Evolutionary conservation across 30 jellyfish, hydroid and myxozoan species (phyloP).

Genomic region (Pseudorhiza aurosa): DNA sequence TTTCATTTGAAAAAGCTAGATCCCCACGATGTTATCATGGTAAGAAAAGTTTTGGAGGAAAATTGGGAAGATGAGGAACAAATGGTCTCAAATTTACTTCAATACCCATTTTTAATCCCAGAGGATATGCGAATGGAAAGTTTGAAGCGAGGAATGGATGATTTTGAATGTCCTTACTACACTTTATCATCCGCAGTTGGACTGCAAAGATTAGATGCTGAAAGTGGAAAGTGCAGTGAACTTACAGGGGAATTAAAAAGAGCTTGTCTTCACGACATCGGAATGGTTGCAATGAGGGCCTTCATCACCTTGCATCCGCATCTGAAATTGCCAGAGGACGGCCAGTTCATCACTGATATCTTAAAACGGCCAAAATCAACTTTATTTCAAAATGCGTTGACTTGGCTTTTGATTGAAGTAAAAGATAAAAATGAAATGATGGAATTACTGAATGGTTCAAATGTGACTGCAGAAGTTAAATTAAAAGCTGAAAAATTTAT

Average conservation of each 20-base stretch:
- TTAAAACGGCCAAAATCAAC: slow-evolving; percentile 70
- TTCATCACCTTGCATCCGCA: slow-evolving; percentile 69
- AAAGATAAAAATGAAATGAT: slow-evolving; percentile 54
- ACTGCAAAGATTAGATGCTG: slow-evolving; percentile 56
- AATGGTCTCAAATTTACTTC: slow-evolving; percentile 84
- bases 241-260: slow-evolving; percentile 28
- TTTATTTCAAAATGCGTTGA: slow-evolving; percentile 63
- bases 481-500: slow-evolving; percentile 50
- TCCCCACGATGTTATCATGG: slow-evolving; percentile 60
- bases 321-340: slow-evolving; percentile 67
- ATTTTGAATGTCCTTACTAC: slow-evolving; percentile 76
- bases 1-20: slow-evolving; percentile 28
- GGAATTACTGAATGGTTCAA: slow-evolving; percentile 19
- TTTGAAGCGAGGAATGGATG: slow-evolving; percentile 65
- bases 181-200: slow-evolving; percentile 86
- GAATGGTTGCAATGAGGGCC: slow-evolving; percentile 84
- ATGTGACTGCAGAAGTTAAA: slow-evolving; percentile 23
- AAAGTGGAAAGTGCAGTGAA: not conserved
- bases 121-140: slow-evolving; percentile 79
- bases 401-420: slow-evolving; percentile 71
- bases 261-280: slow-evolving; percentile 84
- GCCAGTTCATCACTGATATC: slow-evolving; percentile 38
- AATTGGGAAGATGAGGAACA: slow-evolving; percentile 95
- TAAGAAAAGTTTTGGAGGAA: slow-evolving; percentile 63
- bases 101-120: slow-evolving; percentile 77